Evolutionary conservation across 2,888 invertebrate genomes (phyloP).

Genomic region (Chaetogeoica ovagalla): DNA sequence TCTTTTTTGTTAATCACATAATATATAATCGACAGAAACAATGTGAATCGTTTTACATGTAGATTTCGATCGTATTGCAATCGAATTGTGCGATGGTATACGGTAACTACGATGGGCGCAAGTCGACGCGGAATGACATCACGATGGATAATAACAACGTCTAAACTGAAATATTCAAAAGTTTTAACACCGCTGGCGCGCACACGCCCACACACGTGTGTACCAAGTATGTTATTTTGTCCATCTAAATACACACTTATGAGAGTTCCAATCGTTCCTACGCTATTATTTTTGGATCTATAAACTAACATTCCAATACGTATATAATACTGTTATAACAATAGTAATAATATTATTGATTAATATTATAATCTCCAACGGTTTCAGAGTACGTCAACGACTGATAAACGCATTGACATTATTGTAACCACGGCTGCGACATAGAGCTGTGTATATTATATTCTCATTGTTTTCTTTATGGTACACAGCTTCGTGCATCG

Average conservation of each 20-base stretch:
- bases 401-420: too few species aligned
- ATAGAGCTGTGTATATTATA: too few species aligned
- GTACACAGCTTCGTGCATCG: too few species aligned
- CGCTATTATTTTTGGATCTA: not conserved
- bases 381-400: not conserved
- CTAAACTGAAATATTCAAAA: conserved; percentile 5
- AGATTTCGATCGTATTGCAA: not conserved
- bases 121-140: conserved; percentile 15
- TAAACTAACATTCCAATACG: not conserved
- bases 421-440: too few species aligned
- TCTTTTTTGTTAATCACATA: not conserved
- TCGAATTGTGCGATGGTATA: not conserved
- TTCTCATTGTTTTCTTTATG: too few species aligned
- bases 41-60: too few species aligned
- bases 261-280: not conserved
- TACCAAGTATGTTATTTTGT: not conserved
- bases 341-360: not conserved
- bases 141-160: conserved; percentile 24
- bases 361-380: not conserved
- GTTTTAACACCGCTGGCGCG: not conserved
- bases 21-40: not conserved
- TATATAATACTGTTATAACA: not conserved
- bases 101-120: not conserved
- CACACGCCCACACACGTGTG: not conserved
- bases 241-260: not conserved